Conservation (phyloP, 2,888 invertebrate species). For the Malthinus seriepunctatus region DNA sequence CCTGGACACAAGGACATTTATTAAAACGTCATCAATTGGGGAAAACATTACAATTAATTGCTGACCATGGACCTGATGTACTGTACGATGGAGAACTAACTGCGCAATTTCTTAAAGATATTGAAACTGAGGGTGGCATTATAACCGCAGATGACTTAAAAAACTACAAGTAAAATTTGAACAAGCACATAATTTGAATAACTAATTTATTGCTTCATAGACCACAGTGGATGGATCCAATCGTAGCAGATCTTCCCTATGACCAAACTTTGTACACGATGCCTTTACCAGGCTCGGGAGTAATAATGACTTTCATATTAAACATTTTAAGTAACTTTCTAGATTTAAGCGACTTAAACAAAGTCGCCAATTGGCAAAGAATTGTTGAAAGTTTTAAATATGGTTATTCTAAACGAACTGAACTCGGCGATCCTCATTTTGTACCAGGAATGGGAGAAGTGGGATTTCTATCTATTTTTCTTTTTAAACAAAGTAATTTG, state of each 20-base stretch:
- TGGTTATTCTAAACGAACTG: slow-evolving; percentile 83
- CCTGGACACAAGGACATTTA: slow-evolving; percentile 52
- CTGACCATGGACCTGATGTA: slow-evolving; percentile 58
- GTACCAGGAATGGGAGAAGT: too few relatives aligned
- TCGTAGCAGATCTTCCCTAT: slow-evolving; percentile 60
- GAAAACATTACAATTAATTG: slow-evolving; percentile 58
- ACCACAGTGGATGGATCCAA: slow-evolving; percentile 67
- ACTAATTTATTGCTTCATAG: slow-evolving; percentile 49
- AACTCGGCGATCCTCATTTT: slow-evolving; percentile 61
- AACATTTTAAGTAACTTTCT: slow-evolving; percentile 71
- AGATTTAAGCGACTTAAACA: slow-evolving; percentile 40
- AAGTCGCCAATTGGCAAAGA: slow-evolving; percentile 70
- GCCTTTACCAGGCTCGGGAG: slow-evolving; percentile 86
- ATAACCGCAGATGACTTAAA: slow-evolving; percentile 77
- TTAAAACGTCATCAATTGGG: slow-evolving; percentile 57
- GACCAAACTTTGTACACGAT: slow-evolving; percentile 73
- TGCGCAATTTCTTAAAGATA: slow-evolving; percentile 47
- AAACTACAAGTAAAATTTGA: slow-evolving; percentile 65
- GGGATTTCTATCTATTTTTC: too few relatives aligned
- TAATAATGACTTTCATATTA: slow-evolving; percentile 78
- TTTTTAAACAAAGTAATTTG: too few relatives aligned
- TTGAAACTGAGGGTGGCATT: slow-evolving; percentile 67
- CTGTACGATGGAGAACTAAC: slow-evolving; percentile 63
- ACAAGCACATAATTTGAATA: neutral
- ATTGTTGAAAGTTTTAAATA: slow-evolving; percentile 89